Evolutionary conservation across 2,888 invertebrate genomes (phyloP), one percentile per base, ranked within the genome.

Genomic region (Toxonevra muliebris): DNA sequence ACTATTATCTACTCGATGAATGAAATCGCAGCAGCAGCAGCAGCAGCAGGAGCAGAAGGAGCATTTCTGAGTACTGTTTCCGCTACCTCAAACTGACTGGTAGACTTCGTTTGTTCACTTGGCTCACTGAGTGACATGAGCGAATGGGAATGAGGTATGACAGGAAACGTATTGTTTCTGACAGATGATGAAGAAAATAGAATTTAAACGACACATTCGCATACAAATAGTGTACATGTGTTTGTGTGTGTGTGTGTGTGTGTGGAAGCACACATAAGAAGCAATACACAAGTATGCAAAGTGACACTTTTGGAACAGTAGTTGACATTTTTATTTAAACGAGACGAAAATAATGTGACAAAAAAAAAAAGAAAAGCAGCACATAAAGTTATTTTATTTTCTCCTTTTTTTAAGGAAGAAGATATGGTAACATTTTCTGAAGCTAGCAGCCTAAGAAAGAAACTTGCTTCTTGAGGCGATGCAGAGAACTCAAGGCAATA

Each of bases 181-280:
- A 71, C 69, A 68, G 68, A 71, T 65, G 68, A 68, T 68, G 64
- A 61, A 66, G 69, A 69, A 68, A 71, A 71, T 71, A 66, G 68
- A 69, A 69, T 71, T 66, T 66, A 66, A 71, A 66, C 52, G 65
- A 54, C 43, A 63, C 20, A 48, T 45, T 15, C 15, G 17, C 50
- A n/a, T 11, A 43, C n/a, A 65, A 30, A 30, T 9, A 40, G 3
- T n/a, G 4, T 62, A 58, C 43, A 48, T 17, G 53, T n/a, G 11
- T 17, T 11, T 19, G 11, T 17, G 4, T 17, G 7, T 30, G 30
- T 53, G 12, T 53, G 17, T 11, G 15, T 8, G 15, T 17, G 11
- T 17, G 17, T 17, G 13, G 2, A 19, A 5, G 5, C 53, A 15
- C 17, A 53, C 53, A 30, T 30, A 30, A 4, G 30, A 30, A 30